phyloP scores from a whole-genome alignment of 2,113 vertebrate species.

The Notarius quadriscutis region DNA sequence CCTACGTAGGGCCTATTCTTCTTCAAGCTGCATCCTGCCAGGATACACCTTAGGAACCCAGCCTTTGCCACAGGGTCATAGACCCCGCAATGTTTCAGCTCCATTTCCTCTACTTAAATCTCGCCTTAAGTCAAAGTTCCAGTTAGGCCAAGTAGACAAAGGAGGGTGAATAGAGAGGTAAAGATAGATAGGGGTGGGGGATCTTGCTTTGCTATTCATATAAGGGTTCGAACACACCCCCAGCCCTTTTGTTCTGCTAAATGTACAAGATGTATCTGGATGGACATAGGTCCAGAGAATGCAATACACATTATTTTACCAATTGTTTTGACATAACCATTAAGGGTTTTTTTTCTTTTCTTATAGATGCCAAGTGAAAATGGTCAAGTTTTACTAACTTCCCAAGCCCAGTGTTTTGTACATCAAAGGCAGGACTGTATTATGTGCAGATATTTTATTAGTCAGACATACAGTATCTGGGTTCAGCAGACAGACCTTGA shows the following conservation, averaged over 20 bases:
- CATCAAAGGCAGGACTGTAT: slow-evolving; percentile 10
- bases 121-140: slow-evolving; percentile 55
- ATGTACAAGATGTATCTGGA: slow-evolving; percentile 21
- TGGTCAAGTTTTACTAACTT: slow-evolving; percentile 50
- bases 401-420: slow-evolving; percentile 4
- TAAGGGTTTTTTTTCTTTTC: slow-evolving; percentile 29
- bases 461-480: slow-evolving; percentile 46
- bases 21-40: slow-evolving; percentile 70
- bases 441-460: slow-evolving; percentile 47
- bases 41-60: slow-evolving; percentile 63
- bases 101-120: slow-evolving; percentile 61
- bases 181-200: background rate
- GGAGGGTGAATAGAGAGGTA: slow-evolving; percentile 11
- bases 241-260: slow-evolving; percentile 56
- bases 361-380: slow-evolving; percentile 27
- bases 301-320: slow-evolving; percentile 12
- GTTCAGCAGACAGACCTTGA: slow-evolving; percentile 11
- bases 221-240: slow-evolving; percentile 47
- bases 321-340: slow-evolving; percentile 3
- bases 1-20: slow-evolving; percentile 71
- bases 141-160: slow-evolving; percentile 61
- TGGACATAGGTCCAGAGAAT: slow-evolving; percentile 24
- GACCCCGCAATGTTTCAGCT: slow-evolving; percentile 37
- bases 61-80: slow-evolving; percentile 31
- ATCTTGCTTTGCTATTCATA: slow-evolving; percentile 52